These are phyloP conservation scores for Ceratosolen fusciceps DNA, from an alignment of 1,140 invertebrate genomes.

Conservation along the genomic window DNA sequence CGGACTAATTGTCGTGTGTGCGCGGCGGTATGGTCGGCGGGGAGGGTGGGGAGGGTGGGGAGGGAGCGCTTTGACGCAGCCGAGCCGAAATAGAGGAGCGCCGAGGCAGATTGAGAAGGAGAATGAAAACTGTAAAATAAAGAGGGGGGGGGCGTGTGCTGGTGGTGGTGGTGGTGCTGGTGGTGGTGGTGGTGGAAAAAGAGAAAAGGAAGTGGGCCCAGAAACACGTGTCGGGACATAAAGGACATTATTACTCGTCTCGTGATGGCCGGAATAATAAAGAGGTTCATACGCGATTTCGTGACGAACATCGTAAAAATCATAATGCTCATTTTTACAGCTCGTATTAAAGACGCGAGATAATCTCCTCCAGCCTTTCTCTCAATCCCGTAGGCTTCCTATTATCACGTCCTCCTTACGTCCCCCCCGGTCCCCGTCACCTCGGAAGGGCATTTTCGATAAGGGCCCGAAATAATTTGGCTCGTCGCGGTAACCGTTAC, in stretches of 20 bases:
- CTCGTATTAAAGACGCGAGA: conserved; percentile 20
- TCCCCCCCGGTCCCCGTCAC: no score
- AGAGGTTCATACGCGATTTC: conserved; percentile 39
- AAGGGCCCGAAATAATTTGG: not conserved
- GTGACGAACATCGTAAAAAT: conserved; percentile 48
- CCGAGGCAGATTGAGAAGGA: not conserved
- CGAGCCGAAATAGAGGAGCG: not conserved
- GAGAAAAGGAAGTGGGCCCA: conserved; percentile 1
- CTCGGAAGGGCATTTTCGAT: not conserved
- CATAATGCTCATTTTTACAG: conserved; percentile 44
- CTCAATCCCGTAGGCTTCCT: not conserved
- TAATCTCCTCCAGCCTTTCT: conserved; percentile 30
- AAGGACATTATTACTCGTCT: conserved; percentile 46
- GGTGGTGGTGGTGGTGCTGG: no score
- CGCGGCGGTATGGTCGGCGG: no score
- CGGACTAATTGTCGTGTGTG: conserved; percentile 34
- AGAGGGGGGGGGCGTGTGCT: not conserved
- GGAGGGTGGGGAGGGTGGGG: no score
- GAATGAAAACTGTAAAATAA: not conserved
- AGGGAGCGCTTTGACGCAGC: conserved; percentile 8
- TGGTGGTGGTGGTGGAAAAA: no score
- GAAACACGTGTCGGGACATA: conserved; percentile 42
- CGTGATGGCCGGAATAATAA: conserved; percentile 36
- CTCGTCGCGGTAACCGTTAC: no score
- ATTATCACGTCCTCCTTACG: not conserved